Evolutionary conservation across 2,888 invertebrate species (phyloP).

Genomic region (Lithophane ornitopus): DNA sequence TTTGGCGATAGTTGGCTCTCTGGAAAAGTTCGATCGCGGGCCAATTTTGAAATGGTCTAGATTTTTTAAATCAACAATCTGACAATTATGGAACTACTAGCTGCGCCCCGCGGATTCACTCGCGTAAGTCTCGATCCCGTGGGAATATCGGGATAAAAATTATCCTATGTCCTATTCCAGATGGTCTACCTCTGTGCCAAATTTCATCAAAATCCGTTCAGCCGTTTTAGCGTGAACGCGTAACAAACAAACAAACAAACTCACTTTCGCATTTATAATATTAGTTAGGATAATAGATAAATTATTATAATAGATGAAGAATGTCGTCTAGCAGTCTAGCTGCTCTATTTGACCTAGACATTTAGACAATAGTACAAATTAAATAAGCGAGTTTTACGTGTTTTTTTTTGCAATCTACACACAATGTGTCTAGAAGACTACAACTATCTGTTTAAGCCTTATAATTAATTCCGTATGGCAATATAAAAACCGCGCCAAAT

Average conservation of each 20-base stretch:
- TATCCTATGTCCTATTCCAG: too few relatives aligned
- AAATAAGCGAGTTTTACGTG: constrained; percentile 12
- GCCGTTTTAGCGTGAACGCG: too few relatives aligned
- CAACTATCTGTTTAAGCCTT: neutral
- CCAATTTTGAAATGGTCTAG: neutral
- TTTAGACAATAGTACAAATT: constrained; percentile 18
- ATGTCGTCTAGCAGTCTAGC: constrained; percentile 44
- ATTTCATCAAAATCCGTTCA: too few relatives aligned
- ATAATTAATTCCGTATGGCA: neutral
- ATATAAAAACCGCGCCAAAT: neutral
- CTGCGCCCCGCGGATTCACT: too few relatives aligned
- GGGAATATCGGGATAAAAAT: too few relatives aligned
- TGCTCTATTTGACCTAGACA: constrained; percentile 23
- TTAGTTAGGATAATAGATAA: too few relatives aligned
- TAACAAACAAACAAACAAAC: too few relatives aligned
- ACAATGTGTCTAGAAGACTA: constrained; percentile 23
- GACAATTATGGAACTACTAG: neutral
- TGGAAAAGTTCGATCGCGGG: neutral
- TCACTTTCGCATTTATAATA: too few relatives aligned
- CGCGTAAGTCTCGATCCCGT: too few relatives aligned
- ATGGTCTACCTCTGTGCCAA: too few relatives aligned
- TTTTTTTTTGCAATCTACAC: constrained; percentile 1
- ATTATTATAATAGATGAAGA: constrained; percentile 18
- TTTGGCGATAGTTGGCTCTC: neutral
- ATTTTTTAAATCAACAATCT: constrained; percentile 10